A percentile compares a stretch with the other conserved stretches of the same genome.
These are phyloP conservation scores for Dysidea cf. avara DNA, from an alignment of 37 sponge, comb jelly and placozoan genomes.

Conservation along the genomic window DNA sequence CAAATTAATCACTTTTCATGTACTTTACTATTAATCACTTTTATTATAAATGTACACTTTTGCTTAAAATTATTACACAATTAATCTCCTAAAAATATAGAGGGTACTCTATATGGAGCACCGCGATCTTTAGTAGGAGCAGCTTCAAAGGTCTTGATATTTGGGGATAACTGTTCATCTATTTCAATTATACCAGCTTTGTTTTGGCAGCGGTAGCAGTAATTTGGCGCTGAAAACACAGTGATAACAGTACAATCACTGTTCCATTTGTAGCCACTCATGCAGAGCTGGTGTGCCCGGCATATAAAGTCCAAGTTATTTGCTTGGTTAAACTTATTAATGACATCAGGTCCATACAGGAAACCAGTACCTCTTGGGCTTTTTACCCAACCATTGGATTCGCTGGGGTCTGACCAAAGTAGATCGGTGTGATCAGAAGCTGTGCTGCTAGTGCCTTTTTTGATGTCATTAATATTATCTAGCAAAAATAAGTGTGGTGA, in stretches of 20 bases:
- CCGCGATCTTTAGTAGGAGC: constrained; percentile 89
- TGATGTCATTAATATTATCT: constrained; percentile 69
- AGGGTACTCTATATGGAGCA: neutral
- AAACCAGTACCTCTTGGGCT: constrained; percentile 96
- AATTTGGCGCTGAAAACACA: constrained; percentile 99
- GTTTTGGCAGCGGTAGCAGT: constrained; percentile 99
- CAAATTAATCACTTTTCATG: no score
- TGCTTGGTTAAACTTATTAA: constrained; percentile 71
- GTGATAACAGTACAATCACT: constrained; percentile 95
- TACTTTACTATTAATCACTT: no score
- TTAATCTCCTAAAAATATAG: no score
- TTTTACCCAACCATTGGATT: constrained; percentile 92
- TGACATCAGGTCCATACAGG: constrained; percentile 94
- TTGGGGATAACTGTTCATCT: constrained; percentile 83
- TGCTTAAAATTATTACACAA: no score
- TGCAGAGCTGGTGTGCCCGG: constrained; percentile 98
- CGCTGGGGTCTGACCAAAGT: constrained; percentile 99
- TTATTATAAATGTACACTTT: no score
- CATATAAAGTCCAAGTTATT: constrained; percentile 95
- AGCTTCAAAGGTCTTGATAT: constrained; percentile 96
- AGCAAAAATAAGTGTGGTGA: constrained; percentile 92
- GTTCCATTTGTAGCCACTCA: constrained; percentile 99
- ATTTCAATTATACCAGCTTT: constrained; percentile 96
- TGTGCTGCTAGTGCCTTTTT: no score
- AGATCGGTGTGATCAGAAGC: constrained; percentile 98